Conservation (phyloP, 1,140 invertebrate genomes). For the Phenacoccus solenopsis region DNA sequence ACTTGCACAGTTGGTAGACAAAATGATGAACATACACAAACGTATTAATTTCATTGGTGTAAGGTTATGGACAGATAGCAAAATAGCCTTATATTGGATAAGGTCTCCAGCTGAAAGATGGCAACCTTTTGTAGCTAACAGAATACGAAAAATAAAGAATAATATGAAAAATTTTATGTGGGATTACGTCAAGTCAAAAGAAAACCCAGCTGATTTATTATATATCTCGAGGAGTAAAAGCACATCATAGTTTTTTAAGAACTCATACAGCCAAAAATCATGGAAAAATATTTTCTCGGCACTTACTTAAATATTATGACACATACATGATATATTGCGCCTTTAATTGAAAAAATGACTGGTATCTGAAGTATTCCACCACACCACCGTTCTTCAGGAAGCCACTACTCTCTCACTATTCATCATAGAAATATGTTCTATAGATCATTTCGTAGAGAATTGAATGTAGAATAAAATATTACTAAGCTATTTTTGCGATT, state of each 20-base stretch:
- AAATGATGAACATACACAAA: background rate
- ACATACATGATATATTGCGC: no score
- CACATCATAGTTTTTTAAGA: constrained; percentile 23
- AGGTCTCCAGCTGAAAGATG: constrained; percentile 24
- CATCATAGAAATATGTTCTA: no score
- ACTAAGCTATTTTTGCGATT: no score
- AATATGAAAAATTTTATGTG: constrained; percentile 27
- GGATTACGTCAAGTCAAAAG: no score
- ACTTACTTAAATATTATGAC: background rate
- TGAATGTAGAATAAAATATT: no score
- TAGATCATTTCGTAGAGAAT: no score
- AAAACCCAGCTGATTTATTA: constrained; percentile 36
- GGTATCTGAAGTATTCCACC: no score
- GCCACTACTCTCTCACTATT: no score
- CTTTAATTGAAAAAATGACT: no score
- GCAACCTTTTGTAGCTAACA: constrained; percentile 34
- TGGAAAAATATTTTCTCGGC: no score
- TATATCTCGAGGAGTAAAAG: constrained; percentile 33
- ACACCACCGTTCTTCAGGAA: no score
- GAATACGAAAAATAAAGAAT: constrained; percentile 32
- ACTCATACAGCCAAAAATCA: background rate
- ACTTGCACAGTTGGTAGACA: constrained; percentile 23
- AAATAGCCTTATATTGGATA: constrained; percentile 33
- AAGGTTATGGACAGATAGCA: constrained; percentile 31
- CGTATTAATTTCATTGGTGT: background rate